Conservation (phyloP, 2,797 vertebrate genomes). For the Pogoniulus pusillus region DNA sequence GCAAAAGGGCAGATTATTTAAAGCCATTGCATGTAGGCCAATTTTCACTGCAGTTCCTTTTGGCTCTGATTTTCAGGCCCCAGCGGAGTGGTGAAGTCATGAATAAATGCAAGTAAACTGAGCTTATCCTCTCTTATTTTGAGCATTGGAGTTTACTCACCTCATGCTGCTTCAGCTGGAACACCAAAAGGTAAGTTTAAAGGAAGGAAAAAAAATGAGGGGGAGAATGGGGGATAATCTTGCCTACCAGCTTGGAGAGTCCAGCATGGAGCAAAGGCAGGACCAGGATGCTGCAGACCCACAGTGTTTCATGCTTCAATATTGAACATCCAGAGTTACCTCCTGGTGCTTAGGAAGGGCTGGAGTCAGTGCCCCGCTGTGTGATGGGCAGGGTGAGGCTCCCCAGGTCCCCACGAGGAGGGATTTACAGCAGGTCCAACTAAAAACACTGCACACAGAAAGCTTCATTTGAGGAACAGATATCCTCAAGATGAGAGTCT, state of each 20-base stretch:
- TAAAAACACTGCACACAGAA: not conserved
- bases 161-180: conserved; percentile 66
- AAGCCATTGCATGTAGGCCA: conserved; percentile 66
- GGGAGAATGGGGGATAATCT: not conserved
- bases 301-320: not conserved
- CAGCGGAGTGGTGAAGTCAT: conserved; percentile 69
- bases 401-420: not conserved
- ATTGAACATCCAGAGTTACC: not conserved
- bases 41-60: conserved; percentile 69
- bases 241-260: not conserved
- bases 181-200: conserved; percentile 61
- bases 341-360: not conserved
- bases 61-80: conserved; percentile 70
- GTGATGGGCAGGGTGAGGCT: not conserved
- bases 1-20: conserved; percentile 70
- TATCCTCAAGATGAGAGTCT: not conserved
- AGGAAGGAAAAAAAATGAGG: not conserved
- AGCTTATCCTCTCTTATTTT: conserved; percentile 69
- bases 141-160: conserved; percentile 65
- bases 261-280: not conserved
- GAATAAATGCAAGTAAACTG: conserved; percentile 73
- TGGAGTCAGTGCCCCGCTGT: not conserved
- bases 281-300: not conserved
- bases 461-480: not conserved
- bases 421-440: not conserved